A percentile compares a stretch with the other conserved stretches of the same genome.
phyloP scores from a whole-genome alignment of 2,797 vertebrate genomes.

The Chelmon rostratus region DNA sequence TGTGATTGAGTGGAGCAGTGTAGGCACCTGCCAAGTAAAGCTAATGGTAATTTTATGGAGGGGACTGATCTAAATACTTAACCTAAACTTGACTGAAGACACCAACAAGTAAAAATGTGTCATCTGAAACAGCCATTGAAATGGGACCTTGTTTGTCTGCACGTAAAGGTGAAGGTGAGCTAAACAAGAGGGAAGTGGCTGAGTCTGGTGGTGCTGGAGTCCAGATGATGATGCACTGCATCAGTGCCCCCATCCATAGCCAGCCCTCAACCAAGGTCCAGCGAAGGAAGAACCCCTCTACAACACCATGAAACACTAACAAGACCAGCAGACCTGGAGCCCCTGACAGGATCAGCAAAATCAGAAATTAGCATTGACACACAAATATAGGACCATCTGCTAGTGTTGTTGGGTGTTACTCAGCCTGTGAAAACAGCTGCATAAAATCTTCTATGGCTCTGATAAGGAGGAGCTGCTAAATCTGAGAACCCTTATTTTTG shows the following conservation, averaged over 20 bases:
- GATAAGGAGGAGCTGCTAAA: slow-evolving; percentile 7
- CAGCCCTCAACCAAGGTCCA: slow-evolving; percentile 42
- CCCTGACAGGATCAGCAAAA: slow-evolving; percentile 69
- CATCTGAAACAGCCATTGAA: background rate
- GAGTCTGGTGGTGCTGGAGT: slow-evolving; percentile 28
- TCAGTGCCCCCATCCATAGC: slow-evolving; percentile 32
- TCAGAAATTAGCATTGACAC: slow-evolving; percentile 92
- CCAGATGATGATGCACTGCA: slow-evolving; percentile 46
- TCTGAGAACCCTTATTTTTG: background rate
- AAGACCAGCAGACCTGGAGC: slow-evolving; percentile 66
- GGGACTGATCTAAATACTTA: background rate
- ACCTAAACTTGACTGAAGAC: background rate
- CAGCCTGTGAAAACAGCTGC: background rate
- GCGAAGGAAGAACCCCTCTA: slow-evolving; percentile 72
- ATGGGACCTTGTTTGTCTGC: slow-evolving; percentile 18
- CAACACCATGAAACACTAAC: slow-evolving; percentile 45
- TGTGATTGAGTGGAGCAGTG: background rate
- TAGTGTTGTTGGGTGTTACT: background rate
- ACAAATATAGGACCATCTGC: background rate
- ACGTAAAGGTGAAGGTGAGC: slow-evolving; percentile 53
- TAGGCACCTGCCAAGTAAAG: background rate
- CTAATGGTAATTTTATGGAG: background rate
- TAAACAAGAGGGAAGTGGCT: slow-evolving; percentile 12
- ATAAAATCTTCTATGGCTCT: background rate
- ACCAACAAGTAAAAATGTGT: background rate